Base-by-base conservation (phyloP, 2,888 invertebrate genomes). In the Caradrina kadenii region DNA sequence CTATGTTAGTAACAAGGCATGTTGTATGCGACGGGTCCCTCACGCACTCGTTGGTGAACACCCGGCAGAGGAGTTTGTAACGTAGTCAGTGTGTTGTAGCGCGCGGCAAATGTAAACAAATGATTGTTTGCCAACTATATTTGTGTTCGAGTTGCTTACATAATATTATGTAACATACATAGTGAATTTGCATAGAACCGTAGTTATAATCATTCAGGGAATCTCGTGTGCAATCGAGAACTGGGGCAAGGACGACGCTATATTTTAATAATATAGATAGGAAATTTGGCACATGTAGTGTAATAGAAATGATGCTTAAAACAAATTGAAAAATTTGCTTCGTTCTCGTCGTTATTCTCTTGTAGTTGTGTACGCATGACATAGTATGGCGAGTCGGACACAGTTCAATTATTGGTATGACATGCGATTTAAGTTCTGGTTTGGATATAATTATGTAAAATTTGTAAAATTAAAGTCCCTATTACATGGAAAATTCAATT, bases 41-140 rank as follows among this genome's bases (percentile, higher is more conserved):
- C 45, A 50, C 42, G 52, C 22, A 53, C 52, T 60, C 31, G 59
- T 53, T 56, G 39, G 65, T 48, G 67, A 68, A 71, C 55, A 54
- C 66, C 42, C 35, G 50, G 45, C 69, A 39, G 31, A 62, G 19
- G 63, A 79, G 60, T 62, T 64, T n/a, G 48, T 73, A 68, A 69
- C 49, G 55, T 58, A 67, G 68, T 56, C 53, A 62, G 50, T 52
- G 22, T 55, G 69, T 58, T 63, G 55, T 45, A 39, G 48, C 45
- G 52, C 49, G 56, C 49, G 49, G 60, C 64, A 80, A 70, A 70
- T 73, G 60, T 67, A 64, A 68, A 81, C 69, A 82, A 80, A 82
- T 81, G 73, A 73, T 68, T 68, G 73, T 80, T 80, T 63, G 35
- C 1, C 50, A 76, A 78, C 59, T 64, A 56, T 69, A 73, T 80